Percentiles rank a stretch among this genome's conserved stretches.
phyloP scores from a whole-genome alignment of 30 jellyfish, hydroid and myxozoan genomes.

The Hydractinia echinata region DNA sequence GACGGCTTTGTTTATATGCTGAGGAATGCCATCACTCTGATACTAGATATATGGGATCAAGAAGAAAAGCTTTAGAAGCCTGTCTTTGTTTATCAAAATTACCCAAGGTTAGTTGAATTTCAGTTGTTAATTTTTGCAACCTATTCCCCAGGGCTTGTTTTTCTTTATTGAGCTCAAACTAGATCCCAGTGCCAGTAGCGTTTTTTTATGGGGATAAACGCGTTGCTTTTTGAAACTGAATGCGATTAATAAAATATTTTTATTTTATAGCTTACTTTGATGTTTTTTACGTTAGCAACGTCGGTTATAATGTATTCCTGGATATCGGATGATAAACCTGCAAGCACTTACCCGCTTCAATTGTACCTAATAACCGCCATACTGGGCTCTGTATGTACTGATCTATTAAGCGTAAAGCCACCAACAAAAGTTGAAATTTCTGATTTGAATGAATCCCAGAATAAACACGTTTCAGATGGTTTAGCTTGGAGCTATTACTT shows the following conservation, averaged over 20 bases:
- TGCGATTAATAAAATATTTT: neutral
- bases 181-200: no score
- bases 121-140: neutral
- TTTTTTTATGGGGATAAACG: no score
- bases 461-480: constrained; percentile 74
- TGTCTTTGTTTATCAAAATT: constrained; percentile 3
- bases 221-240: neutral
- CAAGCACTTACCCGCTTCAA: no score
- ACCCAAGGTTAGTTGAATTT: neutral
- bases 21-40: constrained; percentile 46
- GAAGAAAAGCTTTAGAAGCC: neutral
- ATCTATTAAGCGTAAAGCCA: no score
- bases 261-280: neutral
- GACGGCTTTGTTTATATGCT: constrained; percentile 31
- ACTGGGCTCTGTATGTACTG: no score
- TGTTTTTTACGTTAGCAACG: neutral
- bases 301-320: neutral
- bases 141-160: neutral
- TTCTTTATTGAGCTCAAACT: no score
- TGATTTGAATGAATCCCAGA: constrained; percentile 44
- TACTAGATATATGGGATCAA: constrained; percentile 35
- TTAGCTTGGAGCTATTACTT: constrained; percentile 77
- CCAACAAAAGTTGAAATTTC: constrained; percentile 47
- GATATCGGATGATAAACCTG: no score
- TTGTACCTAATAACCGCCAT: no score